A percentile compares a stretch with the other conserved stretches of the same genome.
Conservation (phyloP, 2,888 invertebrate genomes). For the Coelinius sp. region DNA sequence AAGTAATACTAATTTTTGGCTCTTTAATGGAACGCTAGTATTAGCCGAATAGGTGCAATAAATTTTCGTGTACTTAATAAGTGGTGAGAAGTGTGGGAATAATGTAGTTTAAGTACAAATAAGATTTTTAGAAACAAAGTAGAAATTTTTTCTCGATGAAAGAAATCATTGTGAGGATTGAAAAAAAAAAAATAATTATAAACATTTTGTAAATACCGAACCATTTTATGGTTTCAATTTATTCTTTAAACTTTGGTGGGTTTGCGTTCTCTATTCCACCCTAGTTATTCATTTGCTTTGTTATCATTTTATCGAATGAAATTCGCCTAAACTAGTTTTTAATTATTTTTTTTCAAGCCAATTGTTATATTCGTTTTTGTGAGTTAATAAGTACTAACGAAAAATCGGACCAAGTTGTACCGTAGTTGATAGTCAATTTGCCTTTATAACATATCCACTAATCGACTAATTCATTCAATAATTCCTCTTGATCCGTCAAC, state of each 20-base stretch:
- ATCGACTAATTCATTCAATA: slow-evolving; percentile 50
- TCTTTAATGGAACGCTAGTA: slow-evolving; percentile 48
- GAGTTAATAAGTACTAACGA: slow-evolving; percentile 45
- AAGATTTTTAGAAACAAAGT: slow-evolving; percentile 39
- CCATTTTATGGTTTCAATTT: slow-evolving; percentile 10
- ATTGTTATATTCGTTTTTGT: slow-evolving; percentile 5
- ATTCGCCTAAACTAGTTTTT: slow-evolving; percentile 18
- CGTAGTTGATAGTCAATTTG: slow-evolving; percentile 58
- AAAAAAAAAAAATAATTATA: slow-evolving; percentile 30
- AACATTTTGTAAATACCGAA: slow-evolving; percentile 35
- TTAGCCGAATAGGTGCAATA: slow-evolving; percentile 60
- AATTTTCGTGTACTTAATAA: slow-evolving; percentile 56
- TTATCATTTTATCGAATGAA: background rate
- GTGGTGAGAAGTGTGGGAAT: slow-evolving; percentile 29
- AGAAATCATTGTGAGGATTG: slow-evolving; percentile 28
- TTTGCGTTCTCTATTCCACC: background rate
- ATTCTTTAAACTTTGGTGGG: background rate
- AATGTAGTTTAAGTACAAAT: slow-evolving; percentile 47
- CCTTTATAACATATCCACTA: slow-evolving; percentile 62
- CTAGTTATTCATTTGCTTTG: background rate
- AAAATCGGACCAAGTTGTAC: slow-evolving; percentile 60
- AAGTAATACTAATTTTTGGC: slow-evolving; percentile 40
- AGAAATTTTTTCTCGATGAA: slow-evolving; percentile 13
- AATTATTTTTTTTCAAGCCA: background rate
- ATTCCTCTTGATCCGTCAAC: slow-evolving; percentile 39